These are phyloP conservation scores for Vombatus ursinus DNA, from an alignment of 2,113 vertebrate species.

Conservation along the genomic window DNA sequence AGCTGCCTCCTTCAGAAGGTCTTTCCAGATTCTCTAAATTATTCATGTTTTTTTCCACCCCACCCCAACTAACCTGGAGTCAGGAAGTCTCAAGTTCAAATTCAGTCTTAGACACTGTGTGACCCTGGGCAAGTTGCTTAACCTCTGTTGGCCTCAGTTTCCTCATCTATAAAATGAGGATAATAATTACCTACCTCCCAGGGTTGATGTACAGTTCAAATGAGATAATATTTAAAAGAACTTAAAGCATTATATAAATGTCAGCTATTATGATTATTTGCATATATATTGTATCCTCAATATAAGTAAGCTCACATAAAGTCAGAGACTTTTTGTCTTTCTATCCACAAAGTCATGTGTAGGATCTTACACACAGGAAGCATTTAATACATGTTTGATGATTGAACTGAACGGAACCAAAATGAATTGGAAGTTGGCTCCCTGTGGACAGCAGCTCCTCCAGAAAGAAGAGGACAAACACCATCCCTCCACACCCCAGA, in stretches of 20 bases:
- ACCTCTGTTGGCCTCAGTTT: background rate
- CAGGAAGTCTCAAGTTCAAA: background rate
- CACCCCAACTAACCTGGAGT: background rate
- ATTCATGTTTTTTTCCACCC: background rate
- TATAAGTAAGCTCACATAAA: background rate
- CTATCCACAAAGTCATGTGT: background rate
- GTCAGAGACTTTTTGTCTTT: background rate
- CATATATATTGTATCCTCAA: background rate
- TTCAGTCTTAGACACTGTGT: background rate
- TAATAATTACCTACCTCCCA: background rate
- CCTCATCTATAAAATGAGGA: background rate
- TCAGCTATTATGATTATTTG: background rate
- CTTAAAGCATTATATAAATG: background rate
- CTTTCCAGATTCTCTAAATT: background rate
- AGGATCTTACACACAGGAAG: background rate
- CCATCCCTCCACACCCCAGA: background rate
- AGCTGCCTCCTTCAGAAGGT: background rate
- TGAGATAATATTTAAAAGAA: background rate
- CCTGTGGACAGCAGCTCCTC: background rate
- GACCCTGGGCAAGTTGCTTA: background rate
- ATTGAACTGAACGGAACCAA: background rate
- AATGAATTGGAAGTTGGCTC: background rate
- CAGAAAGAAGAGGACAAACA: background rate
- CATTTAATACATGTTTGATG: background rate
- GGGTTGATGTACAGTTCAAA: background rate